Evolutionary conservation across 2,888 invertebrate species (phyloP).

Genomic region (Atethmia centrago): DNA sequence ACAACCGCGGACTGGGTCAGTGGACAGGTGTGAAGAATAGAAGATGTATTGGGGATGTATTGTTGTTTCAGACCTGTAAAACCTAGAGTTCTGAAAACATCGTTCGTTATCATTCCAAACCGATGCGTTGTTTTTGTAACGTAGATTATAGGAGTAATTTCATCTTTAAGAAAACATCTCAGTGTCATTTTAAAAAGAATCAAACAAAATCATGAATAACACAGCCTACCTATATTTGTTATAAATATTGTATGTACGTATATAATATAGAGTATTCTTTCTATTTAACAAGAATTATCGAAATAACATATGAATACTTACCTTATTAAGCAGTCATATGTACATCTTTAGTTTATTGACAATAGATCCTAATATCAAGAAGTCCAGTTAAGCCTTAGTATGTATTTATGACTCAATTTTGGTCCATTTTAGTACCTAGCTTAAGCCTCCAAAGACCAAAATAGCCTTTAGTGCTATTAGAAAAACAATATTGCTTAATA

Average conservation of each 20-base stretch:
- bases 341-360: constrained; percentile 12
- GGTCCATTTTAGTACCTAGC: constrained; percentile 8
- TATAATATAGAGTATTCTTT: not conserved
- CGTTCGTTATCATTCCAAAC: not conserved
- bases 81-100: not conserved
- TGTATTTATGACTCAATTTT: constrained; percentile 27
- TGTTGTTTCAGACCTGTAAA: not conserved
- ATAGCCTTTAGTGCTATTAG: not conserved
- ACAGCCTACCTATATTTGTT: not conserved
- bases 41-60: constrained; percentile 1
- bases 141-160: not conserved
- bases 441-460: constrained; percentile 11
- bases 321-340: too few species aligned
- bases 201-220: not conserved
- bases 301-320: too few species aligned
- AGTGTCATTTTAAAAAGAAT: not conserved
- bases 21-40: constrained; percentile 30
- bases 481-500: constrained; percentile 19
- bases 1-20: constrained; percentile 31
- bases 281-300: not conserved
- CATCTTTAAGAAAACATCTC: not conserved
- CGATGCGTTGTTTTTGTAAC: not conserved
- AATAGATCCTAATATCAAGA: constrained; percentile 26
- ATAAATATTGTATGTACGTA: too few species aligned
- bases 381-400: constrained; percentile 11